phyloP scores from a whole-genome alignment of 1,140 invertebrate genomes.

The Muscidifurax raptorellus region DNA sequence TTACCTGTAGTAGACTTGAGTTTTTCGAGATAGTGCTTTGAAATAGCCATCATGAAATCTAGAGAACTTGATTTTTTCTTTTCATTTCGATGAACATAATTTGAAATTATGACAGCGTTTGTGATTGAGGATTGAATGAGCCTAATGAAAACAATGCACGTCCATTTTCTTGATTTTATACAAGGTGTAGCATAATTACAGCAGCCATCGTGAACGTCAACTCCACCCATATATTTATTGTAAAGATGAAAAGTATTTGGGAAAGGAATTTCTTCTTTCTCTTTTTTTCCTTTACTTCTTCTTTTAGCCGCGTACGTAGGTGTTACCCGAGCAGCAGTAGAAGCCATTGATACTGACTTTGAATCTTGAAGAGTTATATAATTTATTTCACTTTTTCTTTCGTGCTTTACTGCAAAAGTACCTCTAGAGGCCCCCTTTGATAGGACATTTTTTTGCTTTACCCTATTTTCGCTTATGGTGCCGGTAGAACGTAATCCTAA shows the following conservation, averaged over 20 bases:
- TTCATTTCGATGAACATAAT: no score
- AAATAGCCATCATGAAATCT: slow-evolving; percentile 20
- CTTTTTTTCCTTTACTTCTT: neutral
- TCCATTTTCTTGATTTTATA: no score
- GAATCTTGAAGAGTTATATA: slow-evolving; percentile 45
- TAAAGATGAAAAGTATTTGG: neutral
- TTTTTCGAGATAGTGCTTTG: slow-evolving; percentile 14
- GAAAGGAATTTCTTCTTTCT: neutral
- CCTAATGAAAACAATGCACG: no score
- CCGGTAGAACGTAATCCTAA: no score
- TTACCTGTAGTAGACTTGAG: no score
- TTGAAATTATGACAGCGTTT: no score
- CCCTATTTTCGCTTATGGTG: slow-evolving; percentile 10
- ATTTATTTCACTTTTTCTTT: slow-evolving; percentile 46
- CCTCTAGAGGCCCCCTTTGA: neutral
- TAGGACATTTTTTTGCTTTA: slow-evolving; percentile 30
- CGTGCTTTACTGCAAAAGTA: slow-evolving; percentile 32
- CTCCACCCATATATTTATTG: no score
- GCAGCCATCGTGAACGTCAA: no score
- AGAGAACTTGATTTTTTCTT: no score
- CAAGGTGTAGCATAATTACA: no score
- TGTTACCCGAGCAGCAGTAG: slow-evolving; percentile 18
- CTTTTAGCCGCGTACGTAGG: no score
- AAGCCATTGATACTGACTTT: slow-evolving; percentile 39
- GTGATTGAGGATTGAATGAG: no score